Conservation (phyloP, 1,140 invertebrate species). For the Dysdera silvatica region DNA sequence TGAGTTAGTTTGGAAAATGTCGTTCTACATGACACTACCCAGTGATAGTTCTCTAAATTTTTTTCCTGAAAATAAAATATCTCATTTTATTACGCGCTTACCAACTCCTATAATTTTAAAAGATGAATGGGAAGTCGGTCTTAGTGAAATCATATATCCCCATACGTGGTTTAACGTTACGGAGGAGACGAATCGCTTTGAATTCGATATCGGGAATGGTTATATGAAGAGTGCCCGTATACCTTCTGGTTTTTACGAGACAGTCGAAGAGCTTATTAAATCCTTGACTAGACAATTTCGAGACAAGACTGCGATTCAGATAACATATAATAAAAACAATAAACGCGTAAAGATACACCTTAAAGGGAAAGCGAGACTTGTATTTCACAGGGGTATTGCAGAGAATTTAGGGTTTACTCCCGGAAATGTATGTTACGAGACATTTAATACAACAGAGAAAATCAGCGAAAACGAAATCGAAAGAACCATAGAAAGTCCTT, state of each 20-base stretch:
- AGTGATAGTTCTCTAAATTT: not conserved
- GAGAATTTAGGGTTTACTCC: not conserved
- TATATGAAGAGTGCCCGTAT: not conserved
- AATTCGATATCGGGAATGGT: not conserved
- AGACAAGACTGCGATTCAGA: not conserved
- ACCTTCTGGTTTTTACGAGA: not conserved
- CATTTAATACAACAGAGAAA: too few relatives aligned
- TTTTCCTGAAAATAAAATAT: not conserved
- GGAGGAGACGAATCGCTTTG: not conserved
- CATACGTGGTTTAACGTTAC: constrained; percentile 2
- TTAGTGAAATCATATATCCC: not conserved
- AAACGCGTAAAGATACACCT: not conserved
- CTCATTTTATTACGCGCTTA: not conserved
- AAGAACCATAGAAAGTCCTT: not conserved
- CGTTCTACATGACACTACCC: not conserved
- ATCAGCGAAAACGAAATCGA: not conserved
- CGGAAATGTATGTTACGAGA: too few relatives aligned
- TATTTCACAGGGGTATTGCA: not conserved
- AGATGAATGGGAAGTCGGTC: not conserved
- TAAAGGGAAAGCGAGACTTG: not conserved
- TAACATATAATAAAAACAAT: not conserved
- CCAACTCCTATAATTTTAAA: not conserved
- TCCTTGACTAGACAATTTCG: not conserved
- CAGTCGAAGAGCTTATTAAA: not conserved
- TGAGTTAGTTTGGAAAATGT: not conserved